Conservation (phyloP, 2,113 vertebrate species). For the Aplodontia rufa region DNA sequence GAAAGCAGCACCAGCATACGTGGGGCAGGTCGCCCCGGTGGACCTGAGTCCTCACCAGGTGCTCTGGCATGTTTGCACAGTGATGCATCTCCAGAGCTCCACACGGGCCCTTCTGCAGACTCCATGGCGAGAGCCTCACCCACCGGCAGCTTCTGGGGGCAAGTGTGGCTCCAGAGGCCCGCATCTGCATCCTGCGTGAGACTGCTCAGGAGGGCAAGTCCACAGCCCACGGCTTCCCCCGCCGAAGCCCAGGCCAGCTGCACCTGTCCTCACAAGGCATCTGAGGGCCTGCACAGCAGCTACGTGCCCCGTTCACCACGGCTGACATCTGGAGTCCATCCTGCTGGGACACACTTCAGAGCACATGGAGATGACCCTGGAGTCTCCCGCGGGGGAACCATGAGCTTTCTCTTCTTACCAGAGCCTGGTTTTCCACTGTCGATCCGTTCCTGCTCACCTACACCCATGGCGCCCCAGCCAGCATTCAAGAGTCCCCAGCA, state of each 20-base stretch:
- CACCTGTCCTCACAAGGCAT: slow-evolving; percentile 18
- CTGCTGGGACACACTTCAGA: not conserved
- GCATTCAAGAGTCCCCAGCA: not conserved
- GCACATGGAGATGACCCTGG: not conserved
- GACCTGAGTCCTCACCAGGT: not conserved
- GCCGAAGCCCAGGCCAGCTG: no score
- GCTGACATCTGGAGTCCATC: not conserved
- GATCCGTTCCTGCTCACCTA: accelerated
- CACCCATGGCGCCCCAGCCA: accelerated
- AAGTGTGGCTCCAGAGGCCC: not conserved
- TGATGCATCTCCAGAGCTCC: not conserved
- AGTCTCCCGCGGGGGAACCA: not conserved
- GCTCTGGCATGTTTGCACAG: not conserved
- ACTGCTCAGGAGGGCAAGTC: not conserved
- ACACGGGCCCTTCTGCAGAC: not conserved
- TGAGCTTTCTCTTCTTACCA: not conserved
- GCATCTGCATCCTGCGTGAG: slow-evolving; percentile 1
- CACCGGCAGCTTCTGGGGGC: not conserved
- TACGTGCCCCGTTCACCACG: slow-evolving; percentile 1
- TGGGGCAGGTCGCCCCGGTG: not conserved
- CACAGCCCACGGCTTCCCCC: no score
- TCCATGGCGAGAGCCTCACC: not conserved
- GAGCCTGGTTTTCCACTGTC: slow-evolving; percentile 48
- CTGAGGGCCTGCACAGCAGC: slow-evolving; percentile 25
- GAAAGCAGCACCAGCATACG: accelerated